Evolutionary conservation across 2,888 invertebrate genomes (phyloP), one percentile per base, ranked within the genome.

Genomic region (Scaptodrosophila latifasciaeformis): DNA sequence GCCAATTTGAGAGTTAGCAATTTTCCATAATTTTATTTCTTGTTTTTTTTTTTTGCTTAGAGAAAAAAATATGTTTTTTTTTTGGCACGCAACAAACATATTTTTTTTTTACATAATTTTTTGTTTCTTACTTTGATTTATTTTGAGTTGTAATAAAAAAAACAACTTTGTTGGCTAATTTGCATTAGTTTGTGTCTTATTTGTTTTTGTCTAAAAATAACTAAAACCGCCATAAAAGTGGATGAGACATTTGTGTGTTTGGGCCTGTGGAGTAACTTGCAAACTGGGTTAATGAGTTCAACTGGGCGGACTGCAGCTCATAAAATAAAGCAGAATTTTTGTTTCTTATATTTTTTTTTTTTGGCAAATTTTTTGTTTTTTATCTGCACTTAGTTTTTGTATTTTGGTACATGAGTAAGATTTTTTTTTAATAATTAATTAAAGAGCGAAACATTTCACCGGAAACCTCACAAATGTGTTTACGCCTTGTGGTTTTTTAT

Each of bases 241-340:
- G 67, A 71, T 71, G 67, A 75, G 69, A 74, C 67, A 62, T 54
- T 62, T 60, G 59, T 57, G n/a, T n/a, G n/a, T 44, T 30, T 52
- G 58, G 56, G 57, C 64, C 10, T 37, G 45, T n/a, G n/a, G n/a
- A n/a, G 39, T 53, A 55, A 51, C 62, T 17, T 56, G 43, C 53
- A 62, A 78, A 78, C 54, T 76, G 62, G 78, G 78, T 76, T 78
- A 78, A 81, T 78, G 79, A 81, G 78, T 78, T 78, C 69, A 78
- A 44, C 49, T 46, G 46, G 27, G n/a, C 34, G 13, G 21, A 5
- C 18, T 13, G 13, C 29, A 24, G 29, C 53, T 61, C 44, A 55
- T 27, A 45, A 34, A 47, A 50, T 47, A 43, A 46, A 39, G 27
- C 30, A 53, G 52, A 49, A 59, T 42, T 27, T 48, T 53, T 50